Evolutionary conservation across 1,140 invertebrate species (phyloP).

Genomic region (Nasonia giraulti): DNA sequence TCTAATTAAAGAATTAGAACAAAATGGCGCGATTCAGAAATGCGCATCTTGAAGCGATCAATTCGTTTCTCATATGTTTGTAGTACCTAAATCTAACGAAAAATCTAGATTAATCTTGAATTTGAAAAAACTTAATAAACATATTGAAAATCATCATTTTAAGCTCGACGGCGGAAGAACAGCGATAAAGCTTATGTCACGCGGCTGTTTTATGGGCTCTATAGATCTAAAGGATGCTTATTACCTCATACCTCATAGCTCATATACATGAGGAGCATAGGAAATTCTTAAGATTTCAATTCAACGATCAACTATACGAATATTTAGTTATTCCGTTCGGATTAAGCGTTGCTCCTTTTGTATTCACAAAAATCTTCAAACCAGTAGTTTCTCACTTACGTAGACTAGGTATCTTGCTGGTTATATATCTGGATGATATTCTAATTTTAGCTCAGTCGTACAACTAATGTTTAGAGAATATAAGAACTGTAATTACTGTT

Average conservation of each 20-base stretch:
- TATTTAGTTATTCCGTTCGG: slow-evolving; percentile 52
- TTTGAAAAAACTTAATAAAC: slow-evolving; percentile 57
- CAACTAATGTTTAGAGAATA: neutral
- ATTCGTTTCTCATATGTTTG: slow-evolving; percentile 52
- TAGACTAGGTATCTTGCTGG: neutral
- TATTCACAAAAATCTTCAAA: slow-evolving; percentile 60
- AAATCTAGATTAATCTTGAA: slow-evolving; percentile 56
- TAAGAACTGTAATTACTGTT: neutral
- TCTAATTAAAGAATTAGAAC: neutral
- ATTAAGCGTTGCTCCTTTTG: slow-evolving; percentile 47
- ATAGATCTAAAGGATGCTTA: slow-evolving; percentile 42
- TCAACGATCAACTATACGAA: neutral
- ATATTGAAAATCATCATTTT: slow-evolving; percentile 54
- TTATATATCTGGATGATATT: neutral
- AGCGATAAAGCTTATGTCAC: slow-evolving; percentile 1
- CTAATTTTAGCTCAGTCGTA: neutral
- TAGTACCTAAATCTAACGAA: slow-evolving; percentile 46
- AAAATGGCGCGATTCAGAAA: neutral
- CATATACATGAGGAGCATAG: slow-evolving; percentile 1
- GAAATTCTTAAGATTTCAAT: slow-evolving; percentile 39
- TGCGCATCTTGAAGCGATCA: neutral
- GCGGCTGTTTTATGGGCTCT: slow-evolving; percentile 11
- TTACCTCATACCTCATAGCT: slow-evolving; percentile 6
- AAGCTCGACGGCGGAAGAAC: slow-evolving; percentile 58
- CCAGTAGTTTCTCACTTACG: slow-evolving; percentile 41